Evolutionary conservation across 2,797 vertebrate genomes (phyloP), one percentile per base, ranked within the genome.

Genomic region (Prionace glauca): DNA sequence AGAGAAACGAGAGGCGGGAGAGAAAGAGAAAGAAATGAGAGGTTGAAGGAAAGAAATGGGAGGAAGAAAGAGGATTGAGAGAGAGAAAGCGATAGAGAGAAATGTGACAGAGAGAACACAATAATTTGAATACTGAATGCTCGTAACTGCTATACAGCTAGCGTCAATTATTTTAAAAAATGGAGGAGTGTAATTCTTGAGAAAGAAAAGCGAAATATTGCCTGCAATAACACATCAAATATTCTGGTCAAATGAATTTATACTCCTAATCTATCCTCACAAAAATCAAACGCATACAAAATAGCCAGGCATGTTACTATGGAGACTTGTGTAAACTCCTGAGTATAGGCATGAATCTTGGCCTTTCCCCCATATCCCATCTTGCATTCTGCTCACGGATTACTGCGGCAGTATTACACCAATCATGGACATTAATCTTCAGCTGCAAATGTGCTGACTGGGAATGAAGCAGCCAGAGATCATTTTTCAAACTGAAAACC

Each of bases 371-470:
- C 95, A 18, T 96, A 95, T 96, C 97, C 97, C 97, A 98, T 98
- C 98, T 98, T 96, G 98, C 97, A 99, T 99, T 98, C 99, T 96
- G 97, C 98, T 98, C 98, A 98, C 98, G 98, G 98, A 97, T 97
- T 98, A 98, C 98, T 99, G 98, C 98, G 97, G 98, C 98, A 98
- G 96, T 97, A 96, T 96, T 97, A 97, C 98, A 98, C 98, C 98
- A 98, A 98, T 98, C 98, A 98, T 97, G 97, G 97, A 98, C 98
- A 98, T 98, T 98, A 98, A 98, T 98, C 98, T 97, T 69, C 97
- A 98, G 97, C 98, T 98, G 98, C 98, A 98, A 97, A 98, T 96
- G 97, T 97, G 97, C 98, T 97, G 98, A 97, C 98, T 98, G 97
- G 98, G 97, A 97, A 97, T 96, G 98, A 92, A 92, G 90, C 90